Base-by-base conservation (phyloP, 1,140 invertebrate species). In the Drosophila busckii region DNA sequence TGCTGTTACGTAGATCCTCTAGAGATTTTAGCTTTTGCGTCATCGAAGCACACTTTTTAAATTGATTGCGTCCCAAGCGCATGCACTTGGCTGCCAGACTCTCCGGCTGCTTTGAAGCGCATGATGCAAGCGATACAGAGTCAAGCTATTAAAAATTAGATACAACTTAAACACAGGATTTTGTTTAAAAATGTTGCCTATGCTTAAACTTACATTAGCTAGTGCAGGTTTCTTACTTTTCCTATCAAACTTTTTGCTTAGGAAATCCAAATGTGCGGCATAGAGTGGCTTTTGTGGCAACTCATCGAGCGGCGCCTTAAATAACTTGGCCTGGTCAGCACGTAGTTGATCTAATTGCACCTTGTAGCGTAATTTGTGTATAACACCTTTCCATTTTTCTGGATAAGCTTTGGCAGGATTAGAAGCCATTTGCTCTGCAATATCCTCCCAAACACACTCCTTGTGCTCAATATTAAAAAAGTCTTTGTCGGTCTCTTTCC, bases 401-500 rank as follows among this genome's bases (percentile, higher is more conserved):
- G 64, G 35, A 4, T 28, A 28, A 3, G 63, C 66, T 1, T 53
- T 4, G 0, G 4, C 40, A 8, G 13, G 5, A 2, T n/a, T 4
- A 1, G 4, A 9, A 5, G 4, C 0, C 75, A 80, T 80, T 44
- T 69, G 15, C 1, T 55, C 7, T 1, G 75, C 69, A 5, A 80
- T 70, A 4, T 53, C n/a, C 5, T 55, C 4, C 75, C 75, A 80
- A n/a, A 65, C 19, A 4, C 28, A 1, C 2, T 65, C 55, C 23
- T 48, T 80, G 1, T 50, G 13, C 0, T 17, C 19, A 1, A 66
- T 53, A 25, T 80, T 70, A n/a, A 52, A 58, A n/a, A 62, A 80
- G 13, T 80, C 48, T 9, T 32, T 50, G 28, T 69, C 29, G 4
- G 35, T 40, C n/a, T 82, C 45, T 41, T 70, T 73, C 75, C 75